Conservation (phyloP, 1,140 invertebrate species). For the Augochlora pura region DNA sequence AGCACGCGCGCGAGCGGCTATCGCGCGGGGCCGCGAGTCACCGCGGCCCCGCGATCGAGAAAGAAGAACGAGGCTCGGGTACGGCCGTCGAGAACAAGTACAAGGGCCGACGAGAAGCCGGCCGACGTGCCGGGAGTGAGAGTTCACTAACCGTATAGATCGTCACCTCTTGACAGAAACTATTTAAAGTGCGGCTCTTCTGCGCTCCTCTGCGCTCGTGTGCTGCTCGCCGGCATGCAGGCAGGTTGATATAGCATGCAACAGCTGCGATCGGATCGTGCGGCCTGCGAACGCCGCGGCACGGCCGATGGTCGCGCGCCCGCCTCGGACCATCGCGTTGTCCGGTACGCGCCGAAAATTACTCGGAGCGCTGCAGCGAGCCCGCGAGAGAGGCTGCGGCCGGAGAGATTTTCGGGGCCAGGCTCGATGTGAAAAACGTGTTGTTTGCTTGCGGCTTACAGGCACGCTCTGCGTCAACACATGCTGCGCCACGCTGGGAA, state of each 20-base stretch:
- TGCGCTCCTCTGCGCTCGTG: background rate
- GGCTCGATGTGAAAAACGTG: no score
- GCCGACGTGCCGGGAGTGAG: slow-evolving; percentile 23
- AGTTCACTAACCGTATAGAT: slow-evolving; percentile 65
- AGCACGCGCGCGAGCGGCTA: background rate
- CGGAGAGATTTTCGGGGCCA: no score
- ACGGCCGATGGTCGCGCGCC: slow-evolving; percentile 55
- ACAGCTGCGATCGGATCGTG: slow-evolving; percentile 65
- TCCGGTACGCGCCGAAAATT: slow-evolving; percentile 53
- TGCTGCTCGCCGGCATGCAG: slow-evolving; percentile 13
- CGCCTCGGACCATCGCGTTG: slow-evolving; percentile 56
- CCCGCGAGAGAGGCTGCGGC: background rate
- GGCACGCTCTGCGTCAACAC: slow-evolving; percentile 83
- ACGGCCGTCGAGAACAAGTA: background rate
- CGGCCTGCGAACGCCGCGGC: slow-evolving; percentile 60
- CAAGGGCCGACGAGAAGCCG: background rate
- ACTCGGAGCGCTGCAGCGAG: slow-evolving; percentile 32
- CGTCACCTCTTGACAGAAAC: slow-evolving; percentile 59
- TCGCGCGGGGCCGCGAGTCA: no score
- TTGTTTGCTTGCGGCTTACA: slow-evolving; percentile 65
- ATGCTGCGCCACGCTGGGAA: slow-evolving; percentile 82
- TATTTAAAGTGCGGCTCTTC: slow-evolving; percentile 60
- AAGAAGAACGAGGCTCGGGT: background rate
- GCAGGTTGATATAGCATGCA: slow-evolving; percentile 61
- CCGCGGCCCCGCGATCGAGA: background rate